phyloP scores from a whole-genome alignment of 1,140 invertebrate species.

The Drosophila trapezifrons region DNA sequence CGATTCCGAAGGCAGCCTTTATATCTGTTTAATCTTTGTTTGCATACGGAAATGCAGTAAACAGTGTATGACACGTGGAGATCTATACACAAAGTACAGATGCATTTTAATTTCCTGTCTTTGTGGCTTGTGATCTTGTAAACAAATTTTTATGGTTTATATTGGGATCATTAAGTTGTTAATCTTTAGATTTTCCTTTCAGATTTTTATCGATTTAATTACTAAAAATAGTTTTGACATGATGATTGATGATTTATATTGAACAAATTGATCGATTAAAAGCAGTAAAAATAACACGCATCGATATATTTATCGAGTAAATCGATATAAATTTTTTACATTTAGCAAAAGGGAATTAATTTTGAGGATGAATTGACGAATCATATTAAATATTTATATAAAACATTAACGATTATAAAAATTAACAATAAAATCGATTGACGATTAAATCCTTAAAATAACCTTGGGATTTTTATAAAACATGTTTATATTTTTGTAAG shows the following conservation, averaged over 20 bases:
- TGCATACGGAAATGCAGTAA: slow-evolving; percentile 34
- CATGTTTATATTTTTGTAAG: neutral
- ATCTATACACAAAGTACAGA: slow-evolving; percentile 12
- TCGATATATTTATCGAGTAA: neutral
- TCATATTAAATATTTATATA: too few relatives aligned
- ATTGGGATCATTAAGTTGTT: neutral
- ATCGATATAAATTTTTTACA: neutral
- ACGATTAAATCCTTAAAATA: too few relatives aligned
- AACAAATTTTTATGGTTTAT: neutral
- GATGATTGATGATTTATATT: too few relatives aligned
- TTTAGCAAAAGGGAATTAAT: too few relatives aligned
- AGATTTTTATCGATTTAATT: neutral
- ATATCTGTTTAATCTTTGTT: slow-evolving; percentile 35
- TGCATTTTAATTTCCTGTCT: slow-evolving; percentile 9
- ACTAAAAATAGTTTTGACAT: neutral
- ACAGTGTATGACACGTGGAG: slow-evolving; percentile 14
- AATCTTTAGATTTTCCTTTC: neutral
- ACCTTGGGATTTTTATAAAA: too few relatives aligned
- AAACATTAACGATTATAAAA: too few relatives aligned
- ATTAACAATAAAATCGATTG: too few relatives aligned
- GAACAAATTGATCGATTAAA: neutral
- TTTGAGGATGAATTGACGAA: too few relatives aligned
- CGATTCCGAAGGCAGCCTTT: slow-evolving; percentile 11
- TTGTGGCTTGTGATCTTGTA: neutral
- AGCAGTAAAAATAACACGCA: neutral